These are phyloP conservation scores for Apeira syringaria DNA, from an alignment of 2,888 invertebrate species.

Conservation along the genomic window DNA sequence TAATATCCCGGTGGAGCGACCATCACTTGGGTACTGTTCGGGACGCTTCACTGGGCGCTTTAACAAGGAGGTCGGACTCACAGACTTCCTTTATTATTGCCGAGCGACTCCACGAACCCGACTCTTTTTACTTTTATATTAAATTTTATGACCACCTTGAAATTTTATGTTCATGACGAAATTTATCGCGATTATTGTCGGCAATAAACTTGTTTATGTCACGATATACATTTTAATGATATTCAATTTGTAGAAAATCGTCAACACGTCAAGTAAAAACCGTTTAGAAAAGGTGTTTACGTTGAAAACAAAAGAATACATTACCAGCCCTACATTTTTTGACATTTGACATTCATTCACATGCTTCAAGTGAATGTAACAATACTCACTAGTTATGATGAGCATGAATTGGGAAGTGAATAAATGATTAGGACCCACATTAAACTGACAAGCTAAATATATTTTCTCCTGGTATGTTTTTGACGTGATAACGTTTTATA, in stretches of 20 bases:
- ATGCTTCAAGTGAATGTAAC: no score
- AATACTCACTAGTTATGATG: no score
- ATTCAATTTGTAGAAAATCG: conserved; percentile 5
- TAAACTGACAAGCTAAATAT: no score
- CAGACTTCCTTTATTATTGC: conserved; percentile 19
- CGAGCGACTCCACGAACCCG: conserved; percentile 6
- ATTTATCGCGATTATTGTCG: conserved; percentile 15
- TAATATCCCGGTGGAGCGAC: conserved; percentile 8
- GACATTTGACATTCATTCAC: no score
- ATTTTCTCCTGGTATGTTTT: no score
- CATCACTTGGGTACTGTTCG: conserved; percentile 4
- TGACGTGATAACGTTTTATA: no score
- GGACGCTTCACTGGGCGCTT: conserved; percentile 16
- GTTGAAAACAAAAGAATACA: no score
- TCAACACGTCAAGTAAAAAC: not conserved
- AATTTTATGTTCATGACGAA: conserved; percentile 15
- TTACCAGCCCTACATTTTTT: no score
- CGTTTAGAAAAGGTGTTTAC: no score
- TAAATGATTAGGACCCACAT: no score
- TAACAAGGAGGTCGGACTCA: conserved; percentile 10
- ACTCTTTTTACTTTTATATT: conserved; percentile 15
- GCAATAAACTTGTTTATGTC: conserved; percentile 11
- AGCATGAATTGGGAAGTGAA: no score
- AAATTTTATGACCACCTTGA: conserved; percentile 10
- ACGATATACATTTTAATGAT: conserved; percentile 6